Evolutionary conservation across 2,888 invertebrate species (phyloP).

Genomic region (Matsumyia berberina): DNA sequence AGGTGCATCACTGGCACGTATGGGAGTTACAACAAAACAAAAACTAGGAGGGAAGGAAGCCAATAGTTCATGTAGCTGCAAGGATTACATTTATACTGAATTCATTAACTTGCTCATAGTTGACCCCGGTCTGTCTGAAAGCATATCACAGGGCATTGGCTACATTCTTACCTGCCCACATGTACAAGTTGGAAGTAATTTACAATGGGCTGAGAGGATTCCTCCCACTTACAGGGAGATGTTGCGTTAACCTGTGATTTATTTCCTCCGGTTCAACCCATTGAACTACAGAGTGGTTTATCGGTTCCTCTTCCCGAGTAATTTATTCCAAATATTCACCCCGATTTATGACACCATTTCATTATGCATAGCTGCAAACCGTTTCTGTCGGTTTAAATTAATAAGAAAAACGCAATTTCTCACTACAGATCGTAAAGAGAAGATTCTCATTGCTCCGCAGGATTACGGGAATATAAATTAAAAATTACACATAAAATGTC

Average conservation of each 20-base stretch:
- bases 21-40: neutral
- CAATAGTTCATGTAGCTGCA: constrained; percentile 26
- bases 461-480: neutral
- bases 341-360: neutral
- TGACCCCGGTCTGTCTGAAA: constrained; percentile 10
- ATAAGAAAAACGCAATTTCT: neutral
- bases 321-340: constrained; percentile 6
- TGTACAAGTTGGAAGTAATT: neutral
- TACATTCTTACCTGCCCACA: neutral
- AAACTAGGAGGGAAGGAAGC: neutral
- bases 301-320: constrained; percentile 2
- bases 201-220: constrained; percentile 2
- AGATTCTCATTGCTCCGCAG: no score
- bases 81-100: constrained; percentile 21
- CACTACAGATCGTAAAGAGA: neutral
- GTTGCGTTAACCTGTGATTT: constrained; percentile 24
- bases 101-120: constrained; percentile 27
- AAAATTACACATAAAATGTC: neutral
- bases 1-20: neutral
- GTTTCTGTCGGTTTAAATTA: neutral
- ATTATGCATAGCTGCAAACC: neutral
- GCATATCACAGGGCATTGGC: no score
- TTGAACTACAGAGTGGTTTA: neutral
- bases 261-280: constrained; percentile 35
- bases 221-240: constrained; percentile 26